phyloP scores from a whole-genome alignment of 2,113 vertebrate species.

The Machaerirhynchus nigripectus region DNA sequence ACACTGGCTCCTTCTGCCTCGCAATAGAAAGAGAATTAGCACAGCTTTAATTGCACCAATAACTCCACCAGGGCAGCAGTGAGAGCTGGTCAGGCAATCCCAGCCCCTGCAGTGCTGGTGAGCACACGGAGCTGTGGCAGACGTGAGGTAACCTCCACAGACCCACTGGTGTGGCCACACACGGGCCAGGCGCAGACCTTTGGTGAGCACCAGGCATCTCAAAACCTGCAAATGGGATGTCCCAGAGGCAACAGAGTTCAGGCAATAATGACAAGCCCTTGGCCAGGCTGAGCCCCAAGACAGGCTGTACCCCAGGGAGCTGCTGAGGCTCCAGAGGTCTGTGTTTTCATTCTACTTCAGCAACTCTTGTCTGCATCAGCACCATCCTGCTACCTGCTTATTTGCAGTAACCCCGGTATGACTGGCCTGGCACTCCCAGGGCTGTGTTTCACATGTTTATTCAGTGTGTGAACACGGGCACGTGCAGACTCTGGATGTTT shows the following conservation, averaged over 20 bases:
- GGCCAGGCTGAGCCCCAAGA: background rate
- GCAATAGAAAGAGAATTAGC: rapidly evolving
- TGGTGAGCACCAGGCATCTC: background rate
- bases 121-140: background rate
- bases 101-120: background rate
- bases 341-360: background rate
- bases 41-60: background rate
- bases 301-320: background rate
- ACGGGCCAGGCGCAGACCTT: rapidly evolving
- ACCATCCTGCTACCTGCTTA: background rate
- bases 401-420: background rate
- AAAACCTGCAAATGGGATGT: background rate
- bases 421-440: background rate
- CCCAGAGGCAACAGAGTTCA: background rate
- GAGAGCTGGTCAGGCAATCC: rapidly evolving
- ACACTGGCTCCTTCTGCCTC: background rate
- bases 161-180: background rate
- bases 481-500: background rate
- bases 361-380: background rate
- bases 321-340: background rate
- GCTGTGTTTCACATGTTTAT: background rate
- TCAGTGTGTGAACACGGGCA: background rate
- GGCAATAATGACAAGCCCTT: background rate
- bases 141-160: background rate
- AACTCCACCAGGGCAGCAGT: background rate